Percentiles rank a stretch among this genome's conserved stretches.
These are phyloP conservation scores for Drosophila eugracilis DNA, from an alignment of 1,140 invertebrate genomes.

Conservation along the genomic window DNA sequence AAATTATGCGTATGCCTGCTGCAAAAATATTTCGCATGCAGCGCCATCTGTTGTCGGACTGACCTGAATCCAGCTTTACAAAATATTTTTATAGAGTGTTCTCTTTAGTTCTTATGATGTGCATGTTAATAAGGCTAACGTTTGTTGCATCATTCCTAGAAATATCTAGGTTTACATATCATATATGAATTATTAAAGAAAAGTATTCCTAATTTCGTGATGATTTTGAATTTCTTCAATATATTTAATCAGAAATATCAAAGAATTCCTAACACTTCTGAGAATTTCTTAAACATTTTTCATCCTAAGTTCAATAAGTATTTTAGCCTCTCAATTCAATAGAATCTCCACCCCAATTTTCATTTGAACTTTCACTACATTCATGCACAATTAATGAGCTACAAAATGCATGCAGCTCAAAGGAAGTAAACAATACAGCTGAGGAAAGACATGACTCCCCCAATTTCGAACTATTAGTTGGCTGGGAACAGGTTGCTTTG, in stretches of 20 bases:
- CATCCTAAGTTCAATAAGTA: no score
- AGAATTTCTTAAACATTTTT: no score
- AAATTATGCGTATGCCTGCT: constrained; percentile 66
- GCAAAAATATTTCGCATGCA: constrained; percentile 52
- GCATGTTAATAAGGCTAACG: constrained; percentile 33
- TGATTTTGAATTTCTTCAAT: no score
- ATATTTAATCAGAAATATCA: no score
- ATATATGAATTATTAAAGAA: no score
- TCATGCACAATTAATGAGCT: constrained; percentile 50
- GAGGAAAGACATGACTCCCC: neutral
- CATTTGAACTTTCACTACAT: no score
- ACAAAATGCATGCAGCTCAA: constrained; percentile 21
- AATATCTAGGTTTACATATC: no score
- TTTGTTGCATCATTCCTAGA: no score
- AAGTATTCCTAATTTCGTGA: no score
- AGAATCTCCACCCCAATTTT: no score
- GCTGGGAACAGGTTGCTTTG: constrained; percentile 55
- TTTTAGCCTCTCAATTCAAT: no score
- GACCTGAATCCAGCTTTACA: constrained; percentile 36
- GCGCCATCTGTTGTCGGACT: constrained; percentile 57
- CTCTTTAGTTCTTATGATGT: constrained; percentile 1
- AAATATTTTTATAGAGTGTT: constrained; percentile 38
- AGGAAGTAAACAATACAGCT: constrained; percentile 19
- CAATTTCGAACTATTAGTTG: constrained; percentile 22
- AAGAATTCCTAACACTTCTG: no score